Conservation (phyloP, 2,113 vertebrate species). For the Peromyscus polionotus region DNA sequence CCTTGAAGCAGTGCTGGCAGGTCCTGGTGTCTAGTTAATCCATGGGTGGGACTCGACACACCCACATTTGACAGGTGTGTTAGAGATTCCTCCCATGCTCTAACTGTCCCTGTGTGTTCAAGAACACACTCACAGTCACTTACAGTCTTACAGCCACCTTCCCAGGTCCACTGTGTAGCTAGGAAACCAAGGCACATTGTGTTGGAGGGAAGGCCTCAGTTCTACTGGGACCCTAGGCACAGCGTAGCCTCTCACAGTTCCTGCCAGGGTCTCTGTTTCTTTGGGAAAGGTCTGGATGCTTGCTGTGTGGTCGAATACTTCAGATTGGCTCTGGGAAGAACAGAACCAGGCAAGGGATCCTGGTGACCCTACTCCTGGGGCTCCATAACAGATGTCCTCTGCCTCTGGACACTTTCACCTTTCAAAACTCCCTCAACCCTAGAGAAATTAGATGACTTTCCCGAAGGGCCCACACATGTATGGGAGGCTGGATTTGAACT, state of each 20-base stretch:
- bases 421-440: not conserved
- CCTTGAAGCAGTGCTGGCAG: conserved; percentile 68
- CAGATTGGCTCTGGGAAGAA: not conserved
- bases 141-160: not conserved
- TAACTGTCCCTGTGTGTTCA: not conserved
- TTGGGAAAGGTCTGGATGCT: not conserved
- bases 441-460: not conserved
- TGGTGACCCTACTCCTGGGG: not conserved
- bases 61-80: not conserved
- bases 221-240: not conserved
- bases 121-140: not conserved
- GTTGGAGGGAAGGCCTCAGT: not conserved
- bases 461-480: accelerated
- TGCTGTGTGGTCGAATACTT: not conserved
- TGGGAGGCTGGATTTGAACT: not conserved
- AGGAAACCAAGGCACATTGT: not conserved
- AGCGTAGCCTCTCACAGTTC: not conserved
- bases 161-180: not conserved
- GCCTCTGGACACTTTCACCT: not conserved
- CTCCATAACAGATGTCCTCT: not conserved
- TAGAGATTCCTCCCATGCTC: not conserved
- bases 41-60: not conserved
- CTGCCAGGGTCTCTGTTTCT: not conserved
- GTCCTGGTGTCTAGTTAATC: conserved; percentile 20
- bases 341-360: not conserved